Evolutionary conservation across 2,797 vertebrate species (phyloP).

Genomic region (Linurgus olivaceus): DNA sequence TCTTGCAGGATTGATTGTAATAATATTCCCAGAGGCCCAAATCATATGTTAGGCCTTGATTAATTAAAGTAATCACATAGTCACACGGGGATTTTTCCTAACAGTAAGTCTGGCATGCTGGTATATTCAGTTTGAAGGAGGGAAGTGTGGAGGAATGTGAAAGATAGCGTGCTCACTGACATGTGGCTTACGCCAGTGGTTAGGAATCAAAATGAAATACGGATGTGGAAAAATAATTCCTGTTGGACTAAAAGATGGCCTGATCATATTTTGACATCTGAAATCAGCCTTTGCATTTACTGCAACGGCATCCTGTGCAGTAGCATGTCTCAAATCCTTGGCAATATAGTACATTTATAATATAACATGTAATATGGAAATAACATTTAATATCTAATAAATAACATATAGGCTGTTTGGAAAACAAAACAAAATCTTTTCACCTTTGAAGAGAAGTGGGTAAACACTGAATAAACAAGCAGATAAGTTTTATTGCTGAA

Average conservation of each 20-base stretch:
- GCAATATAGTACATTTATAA: neutral
- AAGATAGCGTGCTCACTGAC: neutral
- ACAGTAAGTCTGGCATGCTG: neutral
- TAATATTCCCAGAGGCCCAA: slow-evolving; percentile 21
- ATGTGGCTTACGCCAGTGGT: neutral
- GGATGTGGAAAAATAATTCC: neutral
- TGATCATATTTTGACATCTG: neutral
- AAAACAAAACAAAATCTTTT: neutral
- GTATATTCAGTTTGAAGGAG: neutral
- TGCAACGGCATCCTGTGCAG: neutral
- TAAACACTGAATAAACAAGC: neutral
- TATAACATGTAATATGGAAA: neutral
- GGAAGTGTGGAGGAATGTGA: neutral
- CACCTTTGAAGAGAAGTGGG: neutral
- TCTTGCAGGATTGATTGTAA: neutral
- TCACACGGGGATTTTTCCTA: neutral
- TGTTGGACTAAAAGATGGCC: neutral
- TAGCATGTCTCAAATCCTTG: neutral
- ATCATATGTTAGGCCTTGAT: neutral
- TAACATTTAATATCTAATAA: neutral
- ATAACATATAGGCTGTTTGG: neutral
- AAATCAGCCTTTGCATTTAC: neutral
- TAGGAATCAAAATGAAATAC: neutral
- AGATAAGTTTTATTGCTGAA: neutral
- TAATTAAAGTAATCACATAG: slow-evolving; percentile 28